phyloP scores from a whole-genome alignment of 2,888 invertebrate genomes.

The Cantharis rufa region DNA sequence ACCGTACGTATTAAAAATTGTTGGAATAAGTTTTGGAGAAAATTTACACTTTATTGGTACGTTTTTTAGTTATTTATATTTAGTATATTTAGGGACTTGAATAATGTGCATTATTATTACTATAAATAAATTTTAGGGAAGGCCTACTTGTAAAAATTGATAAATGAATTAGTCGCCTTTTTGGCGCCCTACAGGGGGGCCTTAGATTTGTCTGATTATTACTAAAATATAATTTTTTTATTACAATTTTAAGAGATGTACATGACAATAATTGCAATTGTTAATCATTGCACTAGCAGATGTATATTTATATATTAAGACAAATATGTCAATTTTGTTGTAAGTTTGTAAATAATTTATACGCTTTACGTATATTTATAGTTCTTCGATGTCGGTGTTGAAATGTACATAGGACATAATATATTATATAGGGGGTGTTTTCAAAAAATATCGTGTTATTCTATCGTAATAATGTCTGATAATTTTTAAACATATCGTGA shows the following conservation, averaged over 20 bases:
- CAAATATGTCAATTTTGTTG: conserved; percentile 51
- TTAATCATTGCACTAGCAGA: conserved; percentile 39
- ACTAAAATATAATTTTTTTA: neutral
- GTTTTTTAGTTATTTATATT: neutral
- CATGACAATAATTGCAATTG: conserved; percentile 33
- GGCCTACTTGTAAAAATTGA: conserved; percentile 8
- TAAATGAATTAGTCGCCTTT: conserved; percentile 13
- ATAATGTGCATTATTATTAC: conserved; percentile 1
- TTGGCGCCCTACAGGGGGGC: conserved; percentile 10
- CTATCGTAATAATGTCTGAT: neutral
- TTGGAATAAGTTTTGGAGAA: neutral
- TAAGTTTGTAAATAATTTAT: conserved; percentile 28
- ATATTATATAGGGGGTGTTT: neutral
- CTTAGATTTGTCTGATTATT: conserved; percentile 10
- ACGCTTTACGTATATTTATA: neutral
- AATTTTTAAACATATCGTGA: neutral
- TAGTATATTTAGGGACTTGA: neutral
- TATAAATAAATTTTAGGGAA: conserved; percentile 4
- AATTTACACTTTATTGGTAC: neutral
- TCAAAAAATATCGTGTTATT: neutral
- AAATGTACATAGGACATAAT: neutral
- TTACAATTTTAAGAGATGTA: neutral
- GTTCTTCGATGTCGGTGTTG: neutral
- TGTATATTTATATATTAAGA: conserved; percentile 47
- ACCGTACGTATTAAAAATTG: conserved; percentile 54